Evolutionary conservation across 2,888 invertebrate genomes (phyloP), one percentile per base, ranked within the genome.

Genomic region (Molorchus minor): DNA sequence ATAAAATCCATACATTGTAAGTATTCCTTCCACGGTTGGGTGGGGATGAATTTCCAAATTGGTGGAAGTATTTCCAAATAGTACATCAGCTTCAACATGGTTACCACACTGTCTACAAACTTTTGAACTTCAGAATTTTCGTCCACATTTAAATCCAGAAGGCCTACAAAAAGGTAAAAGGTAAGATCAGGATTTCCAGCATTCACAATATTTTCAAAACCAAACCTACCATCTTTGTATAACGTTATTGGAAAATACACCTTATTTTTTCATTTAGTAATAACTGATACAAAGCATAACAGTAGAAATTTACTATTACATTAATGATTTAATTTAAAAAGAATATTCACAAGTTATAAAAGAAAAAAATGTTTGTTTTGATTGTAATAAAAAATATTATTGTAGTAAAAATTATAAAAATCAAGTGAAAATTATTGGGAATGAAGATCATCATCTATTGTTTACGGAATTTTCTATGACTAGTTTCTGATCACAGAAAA

Each of bases 41-140:
- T 80, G 16, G 73, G 65, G 7, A 75, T 58, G 29, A 71, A 65
- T 56, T 71, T 75, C 79, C 80, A 80, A 0, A 78, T 16, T 2
- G 77, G 75, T 0, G 78, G 76, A n/a, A 67, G 29, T 21, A 80
- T 59, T 44, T 81, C 81, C 15, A 81, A 60, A 51, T 75, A 58
- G 54, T 73, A 76, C 53, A 77, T 58, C 3, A 73, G 58, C 15
- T 74, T 64, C 45, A 79, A 75, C 55, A 77, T 64, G 16, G 66
- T 59, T 25, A 72, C 53, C 0, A 74, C 73, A 35, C 64, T 73
- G 29, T 79, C 71, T 13, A 85, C 81, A 70, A 85, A 74, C 49
- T 73, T 74, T 69, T 82, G 79, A 0, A 79, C 76, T 49, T 80
- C 77, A 36, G 81, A 81, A 41, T 76, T 71, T 0, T 74, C 62